Conservation (phyloP, 2,797 vertebrate genomes). For the Trachops cirrhosus region DNA sequence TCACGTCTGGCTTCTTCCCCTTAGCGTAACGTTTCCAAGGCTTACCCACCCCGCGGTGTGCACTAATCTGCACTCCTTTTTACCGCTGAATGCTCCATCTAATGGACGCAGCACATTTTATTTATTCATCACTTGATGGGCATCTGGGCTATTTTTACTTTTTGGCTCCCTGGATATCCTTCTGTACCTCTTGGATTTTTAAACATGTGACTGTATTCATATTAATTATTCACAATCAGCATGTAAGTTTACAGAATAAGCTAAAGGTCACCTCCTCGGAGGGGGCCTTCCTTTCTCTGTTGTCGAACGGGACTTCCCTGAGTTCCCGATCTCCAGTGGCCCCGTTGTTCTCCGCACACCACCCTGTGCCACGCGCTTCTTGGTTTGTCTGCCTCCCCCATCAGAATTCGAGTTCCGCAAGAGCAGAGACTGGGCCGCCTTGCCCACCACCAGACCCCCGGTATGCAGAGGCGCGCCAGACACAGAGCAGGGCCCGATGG, state of each 20-base stretch:
- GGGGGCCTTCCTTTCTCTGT: neutral
- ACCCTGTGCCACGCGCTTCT: neutral
- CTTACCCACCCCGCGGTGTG: neutral
- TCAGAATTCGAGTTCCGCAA: neutral
- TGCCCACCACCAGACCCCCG: neutral
- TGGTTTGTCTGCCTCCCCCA: neutral
- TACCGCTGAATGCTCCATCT: neutral
- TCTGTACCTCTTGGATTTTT: neutral
- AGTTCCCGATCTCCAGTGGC: neutral
- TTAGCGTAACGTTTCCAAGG: neutral
- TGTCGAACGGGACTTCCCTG: neutral
- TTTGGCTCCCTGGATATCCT: neutral
- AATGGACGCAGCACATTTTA: neutral
- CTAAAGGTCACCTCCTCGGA: neutral
- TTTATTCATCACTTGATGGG: neutral
- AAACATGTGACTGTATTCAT: neutral
- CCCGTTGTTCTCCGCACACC: accelerated
- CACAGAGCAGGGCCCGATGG: neutral
- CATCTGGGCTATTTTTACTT: neutral
- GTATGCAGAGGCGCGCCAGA: neutral
- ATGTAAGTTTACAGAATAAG: neutral
- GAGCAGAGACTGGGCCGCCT: neutral
- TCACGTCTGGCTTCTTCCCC: neutral
- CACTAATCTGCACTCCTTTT: neutral
- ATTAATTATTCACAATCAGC: neutral